phyloP scores from a whole-genome alignment of 1,140 invertebrate species.

The Zaprionus ghesquierei region DNA sequence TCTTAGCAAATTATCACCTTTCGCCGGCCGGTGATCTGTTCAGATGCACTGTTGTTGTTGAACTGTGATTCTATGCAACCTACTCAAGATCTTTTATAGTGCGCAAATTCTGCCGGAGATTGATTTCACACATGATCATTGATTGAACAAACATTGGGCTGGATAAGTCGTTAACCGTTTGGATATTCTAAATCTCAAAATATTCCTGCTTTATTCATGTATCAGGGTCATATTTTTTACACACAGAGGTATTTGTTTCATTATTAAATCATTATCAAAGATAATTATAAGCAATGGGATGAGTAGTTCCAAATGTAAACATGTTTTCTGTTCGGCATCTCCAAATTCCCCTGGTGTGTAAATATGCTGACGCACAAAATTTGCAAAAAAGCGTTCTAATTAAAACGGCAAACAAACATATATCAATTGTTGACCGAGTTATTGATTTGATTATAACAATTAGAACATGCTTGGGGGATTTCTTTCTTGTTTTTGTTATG shows the following conservation, averaged over 20 bases:
- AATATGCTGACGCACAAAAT: conserved; percentile 49
- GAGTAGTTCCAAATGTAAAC: conserved; percentile 11
- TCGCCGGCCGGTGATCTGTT: conserved; percentile 29
- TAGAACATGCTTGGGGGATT: conserved; percentile 22
- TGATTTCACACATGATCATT: conserved; percentile 73
- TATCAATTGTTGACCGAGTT: conserved; percentile 19
- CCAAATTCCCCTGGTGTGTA: conserved; percentile 13
- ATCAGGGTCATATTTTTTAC: conserved; percentile 45
- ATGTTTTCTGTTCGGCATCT: conserved; percentile 7
- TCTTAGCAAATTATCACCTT: conserved; percentile 58
- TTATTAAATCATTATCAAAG: background rate
- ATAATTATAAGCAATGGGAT: conserved; percentile 23
- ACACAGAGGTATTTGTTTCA: conserved; percentile 10
- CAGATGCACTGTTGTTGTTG: conserved; percentile 45
- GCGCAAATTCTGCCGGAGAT: conserved; percentile 48
- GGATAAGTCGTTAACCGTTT: conserved; percentile 55
- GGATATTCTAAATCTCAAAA: conserved; percentile 21
- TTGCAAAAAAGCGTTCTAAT: conserved; percentile 41
- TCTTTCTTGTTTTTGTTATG: conserved; percentile 7
- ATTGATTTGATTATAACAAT: conserved; percentile 45
- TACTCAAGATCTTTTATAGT: conserved; percentile 59
- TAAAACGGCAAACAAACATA: conserved; percentile 30
- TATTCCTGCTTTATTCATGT: conserved; percentile 2
- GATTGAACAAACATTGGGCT: conserved; percentile 62
- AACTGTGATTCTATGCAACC: conserved; percentile 46